These are phyloP conservation scores for Octodon degus DNA, from an alignment of 2,113 vertebrate genomes.

Conservation along the genomic window DNA sequence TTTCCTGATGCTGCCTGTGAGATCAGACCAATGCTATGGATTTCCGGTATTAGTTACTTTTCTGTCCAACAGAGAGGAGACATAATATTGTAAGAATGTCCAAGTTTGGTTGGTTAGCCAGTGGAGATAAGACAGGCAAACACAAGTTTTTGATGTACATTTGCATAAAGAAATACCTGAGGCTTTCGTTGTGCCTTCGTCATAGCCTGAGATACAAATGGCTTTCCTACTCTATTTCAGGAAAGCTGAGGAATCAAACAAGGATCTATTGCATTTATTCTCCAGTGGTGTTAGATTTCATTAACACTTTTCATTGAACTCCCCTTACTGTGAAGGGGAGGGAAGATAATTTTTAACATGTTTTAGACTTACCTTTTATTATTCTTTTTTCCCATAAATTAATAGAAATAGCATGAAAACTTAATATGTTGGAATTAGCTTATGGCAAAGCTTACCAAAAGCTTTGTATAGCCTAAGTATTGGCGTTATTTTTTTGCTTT, in stretches of 20 bases:
- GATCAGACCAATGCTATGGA: neutral
- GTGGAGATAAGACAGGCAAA: neutral
- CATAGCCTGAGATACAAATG: neutral
- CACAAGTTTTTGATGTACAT: neutral
- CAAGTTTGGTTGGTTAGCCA: neutral
- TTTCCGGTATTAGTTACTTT: neutral
- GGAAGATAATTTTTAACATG: neutral
- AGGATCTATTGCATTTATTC: neutral
- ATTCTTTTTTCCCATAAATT: neutral
- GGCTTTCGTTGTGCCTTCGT: fast-evolving
- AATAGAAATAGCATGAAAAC: neutral
- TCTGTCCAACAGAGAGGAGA: neutral
- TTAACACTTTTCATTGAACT: neutral
- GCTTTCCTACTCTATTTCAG: fast-evolving
- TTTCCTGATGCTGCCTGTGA: neutral
- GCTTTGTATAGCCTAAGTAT: neutral
- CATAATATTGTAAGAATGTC: neutral
- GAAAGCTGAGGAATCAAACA: neutral
- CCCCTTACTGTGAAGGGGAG: neutral
- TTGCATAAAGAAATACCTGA: neutral
- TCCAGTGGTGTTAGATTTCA: neutral
- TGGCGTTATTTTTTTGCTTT: neutral
- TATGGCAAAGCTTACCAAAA: neutral
- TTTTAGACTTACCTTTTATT: neutral
- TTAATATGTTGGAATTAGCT: neutral